phyloP scores from a whole-genome alignment of 2,113 vertebrate genomes.

The Alligator mississippiensis region DNA sequence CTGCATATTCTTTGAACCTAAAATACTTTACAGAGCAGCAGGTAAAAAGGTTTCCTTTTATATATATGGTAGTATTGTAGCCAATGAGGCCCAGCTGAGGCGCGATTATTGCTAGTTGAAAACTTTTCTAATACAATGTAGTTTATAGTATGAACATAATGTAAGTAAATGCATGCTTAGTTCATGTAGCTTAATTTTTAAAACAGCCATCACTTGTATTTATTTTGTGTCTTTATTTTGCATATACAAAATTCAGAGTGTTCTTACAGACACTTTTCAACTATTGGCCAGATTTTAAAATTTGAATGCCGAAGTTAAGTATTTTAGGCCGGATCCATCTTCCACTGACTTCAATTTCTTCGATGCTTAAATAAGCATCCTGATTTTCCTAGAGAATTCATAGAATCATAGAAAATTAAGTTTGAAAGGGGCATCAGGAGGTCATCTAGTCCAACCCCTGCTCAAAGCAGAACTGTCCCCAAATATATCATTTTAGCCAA shows the following conservation, averaged over 20 bases:
- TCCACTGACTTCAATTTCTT: not conserved
- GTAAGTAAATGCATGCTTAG: not conserved
- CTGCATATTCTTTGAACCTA: constrained; percentile 99
- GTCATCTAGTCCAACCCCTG: too few species aligned
- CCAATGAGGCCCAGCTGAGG: too few species aligned
- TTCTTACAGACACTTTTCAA: not conserved
- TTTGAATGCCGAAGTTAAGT: not conserved
- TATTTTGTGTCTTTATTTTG: not conserved
- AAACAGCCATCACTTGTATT: not conserved
- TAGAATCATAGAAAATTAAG: too few species aligned
- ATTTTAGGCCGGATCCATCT: not conserved
- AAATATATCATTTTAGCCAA: too few species aligned
- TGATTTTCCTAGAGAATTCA: too few species aligned
- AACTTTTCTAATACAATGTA: not conserved
- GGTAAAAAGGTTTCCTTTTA: constrained; percentile 81
- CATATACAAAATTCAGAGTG: not conserved
- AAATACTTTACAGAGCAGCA: constrained; percentile 98
- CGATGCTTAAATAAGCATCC: too few species aligned
- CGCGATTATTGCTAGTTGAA: too few species aligned
- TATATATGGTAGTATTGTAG: not conserved
- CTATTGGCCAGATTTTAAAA: not conserved
- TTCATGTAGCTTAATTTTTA: not conserved
- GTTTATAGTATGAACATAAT: accelerated
- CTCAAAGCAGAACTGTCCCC: too few species aligned
- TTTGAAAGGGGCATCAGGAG: too few species aligned